Conservation (phyloP, 2,888 invertebrate genomes). For the Drosophila robusta region DNA sequence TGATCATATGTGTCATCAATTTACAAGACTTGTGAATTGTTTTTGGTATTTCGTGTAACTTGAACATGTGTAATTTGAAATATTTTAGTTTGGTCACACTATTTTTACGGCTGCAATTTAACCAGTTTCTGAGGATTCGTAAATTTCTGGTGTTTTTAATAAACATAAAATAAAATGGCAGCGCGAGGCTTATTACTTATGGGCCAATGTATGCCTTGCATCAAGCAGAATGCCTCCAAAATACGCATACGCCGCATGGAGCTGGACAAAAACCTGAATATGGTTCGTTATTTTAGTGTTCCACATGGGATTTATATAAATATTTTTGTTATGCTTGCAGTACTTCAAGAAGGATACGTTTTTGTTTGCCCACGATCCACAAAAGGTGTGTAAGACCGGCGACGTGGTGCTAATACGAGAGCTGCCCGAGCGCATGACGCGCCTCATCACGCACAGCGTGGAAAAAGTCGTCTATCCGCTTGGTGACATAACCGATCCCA, state of each 20-base stretch:
- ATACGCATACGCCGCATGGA: constrained; percentile 91
- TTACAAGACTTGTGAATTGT: background rate
- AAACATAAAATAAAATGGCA: constrained; percentile 79
- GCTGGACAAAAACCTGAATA: constrained; percentile 90
- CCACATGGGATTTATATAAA: background rate
- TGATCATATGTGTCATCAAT: background rate
- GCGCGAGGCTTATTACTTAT: constrained; percentile 87
- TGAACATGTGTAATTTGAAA: background rate
- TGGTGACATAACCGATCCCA: constrained; percentile 94
- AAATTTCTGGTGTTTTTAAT: constrained; percentile 13
- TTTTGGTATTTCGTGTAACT: constrained; percentile 10
- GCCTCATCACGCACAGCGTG: constrained; percentile 92
- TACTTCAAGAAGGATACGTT: constrained; percentile 91
- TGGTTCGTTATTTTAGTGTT: constrained; percentile 86
- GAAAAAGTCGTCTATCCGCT: constrained; percentile 92
- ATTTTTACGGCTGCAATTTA: background rate
- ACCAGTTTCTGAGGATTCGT: background rate
- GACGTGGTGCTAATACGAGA: constrained; percentile 93
- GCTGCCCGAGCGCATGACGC: constrained; percentile 90
- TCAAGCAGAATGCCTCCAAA: constrained; percentile 92
- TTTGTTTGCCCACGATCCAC: constrained; percentile 92
- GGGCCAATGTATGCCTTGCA: constrained; percentile 92
- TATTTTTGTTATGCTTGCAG: constrained; percentile 85
- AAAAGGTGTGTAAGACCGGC: constrained; percentile 91
- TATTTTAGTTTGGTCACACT: constrained; percentile 27